Base-by-base conservation (phyloP, 2,797 vertebrate genomes). In the Neopelma chrysocephalum region DNA sequence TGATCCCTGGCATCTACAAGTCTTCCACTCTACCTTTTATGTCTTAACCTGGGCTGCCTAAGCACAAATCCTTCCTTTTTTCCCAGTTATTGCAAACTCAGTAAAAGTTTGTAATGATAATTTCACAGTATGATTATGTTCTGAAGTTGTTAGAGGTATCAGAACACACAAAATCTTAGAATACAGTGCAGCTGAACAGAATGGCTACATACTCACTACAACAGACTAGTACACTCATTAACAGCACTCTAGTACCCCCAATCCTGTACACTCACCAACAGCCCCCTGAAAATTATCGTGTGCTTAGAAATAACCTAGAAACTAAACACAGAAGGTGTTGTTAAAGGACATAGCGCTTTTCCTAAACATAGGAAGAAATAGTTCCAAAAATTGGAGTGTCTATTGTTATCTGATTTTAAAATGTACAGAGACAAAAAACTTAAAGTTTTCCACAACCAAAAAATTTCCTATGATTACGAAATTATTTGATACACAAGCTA, bases 251-350 rank as follows among this genome's bases (percentile, higher is more conserved):
- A 29, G 36, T 50, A 18, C 15, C 6, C 19, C 12, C 12, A 23
- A 6, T 6, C 20, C 23, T 58, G 32, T 5, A 51, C 27, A 38
- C 20, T 53, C 32, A 38, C 15, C 29, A 88, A 36, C 6, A 48
- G 12, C 6, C 4, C 25, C 36, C 23, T 80, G 18, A 77, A 88
- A 85, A 82, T 53, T 62, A 36, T 4, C 26, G 53, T 9, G 7
- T 50, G 19, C 23, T 87, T 75, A 79, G 62, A 88, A 89, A 75
- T 38, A 78, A 72, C 15, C 34, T 54, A 58, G 18, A 85, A 90
- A 38, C 5, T 19, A 71, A 75, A 34, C 3, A n/a, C 7, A 15
- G n/a, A 42, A 69, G 2, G 0, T 40, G 5, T 56, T 48, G 26
- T 27, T 82, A 48, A 66, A 72, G 18, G 34, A 47, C 3, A 13